Conservation (phyloP, 2,113 vertebrate species). For the Symphodus melops region DNA sequence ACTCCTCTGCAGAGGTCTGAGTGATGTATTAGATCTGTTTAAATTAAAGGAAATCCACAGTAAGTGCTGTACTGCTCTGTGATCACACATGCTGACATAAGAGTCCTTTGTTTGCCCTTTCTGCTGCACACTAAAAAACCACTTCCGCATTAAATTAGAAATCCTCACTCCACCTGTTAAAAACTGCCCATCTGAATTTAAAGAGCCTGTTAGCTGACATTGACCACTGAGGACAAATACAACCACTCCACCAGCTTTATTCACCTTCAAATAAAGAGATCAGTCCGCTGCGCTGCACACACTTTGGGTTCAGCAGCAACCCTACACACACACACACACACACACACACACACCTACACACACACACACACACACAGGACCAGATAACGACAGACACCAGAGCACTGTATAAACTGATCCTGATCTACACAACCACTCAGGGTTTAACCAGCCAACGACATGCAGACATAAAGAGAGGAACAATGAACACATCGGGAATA, state of each 20-base stretch:
- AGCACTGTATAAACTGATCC: constrained; percentile 29
- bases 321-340: background rate
- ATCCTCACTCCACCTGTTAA: constrained; percentile 47
- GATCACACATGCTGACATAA: background rate
- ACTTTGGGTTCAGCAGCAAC: constrained; percentile 31
- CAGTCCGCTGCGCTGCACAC: constrained; percentile 26
- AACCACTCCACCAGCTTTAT: constrained; percentile 42
- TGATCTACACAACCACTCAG: constrained; percentile 25
- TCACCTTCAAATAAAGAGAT: constrained; percentile 55
- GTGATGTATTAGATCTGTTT: no score
- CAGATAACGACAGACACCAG: constrained; percentile 20
- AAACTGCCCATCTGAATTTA: constrained; percentile 48
- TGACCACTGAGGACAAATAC: constrained; percentile 58
- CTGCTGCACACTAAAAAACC: constrained; percentile 26
- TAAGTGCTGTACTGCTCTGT: no score
- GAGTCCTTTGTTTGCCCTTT: constrained; percentile 28
- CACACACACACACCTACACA: constrained; percentile 6
- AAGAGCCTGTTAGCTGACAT: constrained; percentile 52
- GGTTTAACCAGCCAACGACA: constrained; percentile 28
- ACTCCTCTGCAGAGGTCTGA: no score
- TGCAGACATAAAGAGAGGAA: background rate
- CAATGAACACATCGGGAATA: background rate
- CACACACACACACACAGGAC: constrained; percentile 17
- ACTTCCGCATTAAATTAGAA: constrained; percentile 34
- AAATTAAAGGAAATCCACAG: no score